These are phyloP conservation scores for Mormyrus lacerda DNA, from an alignment of 2,113 vertebrate genomes.

Conservation along the genomic window DNA sequence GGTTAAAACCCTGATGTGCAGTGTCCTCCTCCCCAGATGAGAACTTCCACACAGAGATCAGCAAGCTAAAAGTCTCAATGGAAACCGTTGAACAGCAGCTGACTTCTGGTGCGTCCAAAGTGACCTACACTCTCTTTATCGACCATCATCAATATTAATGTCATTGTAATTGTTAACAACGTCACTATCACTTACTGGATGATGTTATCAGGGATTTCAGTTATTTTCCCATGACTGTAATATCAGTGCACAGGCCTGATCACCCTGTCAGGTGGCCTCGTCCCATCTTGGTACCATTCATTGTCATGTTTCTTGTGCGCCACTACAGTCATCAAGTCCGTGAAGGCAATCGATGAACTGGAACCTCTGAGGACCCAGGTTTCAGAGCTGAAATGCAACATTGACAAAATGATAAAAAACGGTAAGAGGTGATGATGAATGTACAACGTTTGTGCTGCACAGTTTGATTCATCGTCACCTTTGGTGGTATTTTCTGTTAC, in stretches of 20 bases:
- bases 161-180: neutral
- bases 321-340: neutral
- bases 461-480: neutral
- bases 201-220: neutral
- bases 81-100: neutral
- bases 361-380: neutral
- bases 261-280: neutral
- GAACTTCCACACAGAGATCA: slow-evolving; percentile 12
- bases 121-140: neutral
- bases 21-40: neutral
- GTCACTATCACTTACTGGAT: neutral
- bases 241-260: neutral
- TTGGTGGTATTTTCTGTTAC: neutral
- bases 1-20: neutral
- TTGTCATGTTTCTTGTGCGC: neutral
- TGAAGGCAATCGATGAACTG: slow-evolving; percentile 3
- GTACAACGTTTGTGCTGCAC: neutral
- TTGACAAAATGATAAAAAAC: slow-evolving; percentile 15
- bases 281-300: neutral
- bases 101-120: neutral
- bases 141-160: neutral
- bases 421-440: neutral
- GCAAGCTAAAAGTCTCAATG: slow-evolving; percentile 8
- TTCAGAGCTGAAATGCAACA: slow-evolving; percentile 9
- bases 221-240: neutral